Percentiles rank a stretch among this genome's conserved stretches.
These are phyloP conservation scores for Drosophila pseudotakahashii DNA, from an alignment of 2,888 invertebrate species.

Conservation along the genomic window DNA sequence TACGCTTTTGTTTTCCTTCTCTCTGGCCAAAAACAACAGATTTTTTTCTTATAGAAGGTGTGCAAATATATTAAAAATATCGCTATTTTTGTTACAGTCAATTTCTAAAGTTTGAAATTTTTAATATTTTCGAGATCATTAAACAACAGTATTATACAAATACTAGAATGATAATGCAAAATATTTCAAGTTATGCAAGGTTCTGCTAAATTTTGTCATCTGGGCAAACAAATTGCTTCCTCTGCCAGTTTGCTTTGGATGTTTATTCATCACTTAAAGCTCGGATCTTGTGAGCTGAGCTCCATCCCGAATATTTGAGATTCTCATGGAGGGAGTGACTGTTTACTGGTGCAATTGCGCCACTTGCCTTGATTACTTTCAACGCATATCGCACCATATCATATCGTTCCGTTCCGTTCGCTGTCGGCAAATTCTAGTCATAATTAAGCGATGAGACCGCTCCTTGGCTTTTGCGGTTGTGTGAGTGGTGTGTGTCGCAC, in stretches of 20 bases:
- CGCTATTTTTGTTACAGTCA: not conserved
- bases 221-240: not conserved
- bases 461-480: constrained; percentile 25
- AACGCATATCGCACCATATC: constrained; percentile 15
- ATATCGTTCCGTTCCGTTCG: constrained; percentile 5
- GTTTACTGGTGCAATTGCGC: constrained; percentile 55
- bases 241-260: constrained; percentile 3
- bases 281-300: constrained; percentile 13
- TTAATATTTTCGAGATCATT: too few relatives aligned
- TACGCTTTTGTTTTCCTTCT: constrained; percentile 34
- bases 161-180: too few relatives aligned
- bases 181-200: not conserved
- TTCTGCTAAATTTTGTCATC: constrained; percentile 1
- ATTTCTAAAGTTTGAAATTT: not conserved
- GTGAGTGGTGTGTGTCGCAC: constrained; percentile 18
- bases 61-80: constrained; percentile 3
- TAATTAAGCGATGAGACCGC: constrained; percentile 43
- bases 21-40: constrained; percentile 46
- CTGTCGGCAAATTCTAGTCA: constrained; percentile 16
- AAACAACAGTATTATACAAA: too few relatives aligned
- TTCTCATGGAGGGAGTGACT: constrained; percentile 44
- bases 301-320: constrained; percentile 21
- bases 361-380: constrained; percentile 60
- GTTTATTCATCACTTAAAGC: constrained; percentile 21
- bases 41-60: constrained; percentile 12